Evolutionary conservation across 2,113 vertebrate species (phyloP).

Genomic region (Rutilus rutilus): DNA sequence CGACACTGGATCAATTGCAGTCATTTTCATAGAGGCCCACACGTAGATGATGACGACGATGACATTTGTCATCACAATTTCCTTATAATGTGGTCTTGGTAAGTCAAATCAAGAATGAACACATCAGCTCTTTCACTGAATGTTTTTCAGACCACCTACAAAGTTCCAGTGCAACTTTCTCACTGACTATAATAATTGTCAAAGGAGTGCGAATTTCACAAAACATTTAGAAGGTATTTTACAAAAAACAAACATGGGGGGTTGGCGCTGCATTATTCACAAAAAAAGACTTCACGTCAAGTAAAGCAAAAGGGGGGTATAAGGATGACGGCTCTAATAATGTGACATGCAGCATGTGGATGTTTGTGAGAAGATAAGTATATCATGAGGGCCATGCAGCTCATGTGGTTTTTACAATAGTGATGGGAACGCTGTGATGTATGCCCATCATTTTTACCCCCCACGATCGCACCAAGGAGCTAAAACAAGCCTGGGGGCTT

Average conservation of each 20-base stretch:
- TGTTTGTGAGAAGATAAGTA: slow-evolving; percentile 12
- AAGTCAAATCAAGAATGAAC: slow-evolving; percentile 4
- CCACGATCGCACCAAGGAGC: not conserved
- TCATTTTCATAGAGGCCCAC: slow-evolving; percentile 17
- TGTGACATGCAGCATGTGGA: not conserved
- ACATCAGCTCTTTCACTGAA: not conserved
- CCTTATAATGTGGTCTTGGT: not conserved
- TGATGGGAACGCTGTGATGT: not conserved
- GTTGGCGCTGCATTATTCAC: not conserved
- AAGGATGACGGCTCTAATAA: not conserved
- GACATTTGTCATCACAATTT: slow-evolving; percentile 5
- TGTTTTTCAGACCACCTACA: not conserved
- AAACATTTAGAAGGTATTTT: not conserved
- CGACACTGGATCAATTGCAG: not conserved
- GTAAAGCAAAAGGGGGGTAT: not conserved
- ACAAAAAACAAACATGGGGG: not conserved
- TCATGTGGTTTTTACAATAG: slow-evolving; percentile 24
- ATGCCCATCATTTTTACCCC: not conserved
- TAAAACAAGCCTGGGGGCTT: slow-evolving; percentile 1
- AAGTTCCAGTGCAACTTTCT: not conserved
- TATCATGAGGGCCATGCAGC: not conserved
- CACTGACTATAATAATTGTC: too few relatives aligned
- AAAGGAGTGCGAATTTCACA: not conserved
- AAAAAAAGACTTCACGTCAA: not conserved
- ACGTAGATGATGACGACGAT: not conserved